phyloP scores from a whole-genome alignment of 2,797 vertebrate species.

The Sebastes melanostomus region DNA sequence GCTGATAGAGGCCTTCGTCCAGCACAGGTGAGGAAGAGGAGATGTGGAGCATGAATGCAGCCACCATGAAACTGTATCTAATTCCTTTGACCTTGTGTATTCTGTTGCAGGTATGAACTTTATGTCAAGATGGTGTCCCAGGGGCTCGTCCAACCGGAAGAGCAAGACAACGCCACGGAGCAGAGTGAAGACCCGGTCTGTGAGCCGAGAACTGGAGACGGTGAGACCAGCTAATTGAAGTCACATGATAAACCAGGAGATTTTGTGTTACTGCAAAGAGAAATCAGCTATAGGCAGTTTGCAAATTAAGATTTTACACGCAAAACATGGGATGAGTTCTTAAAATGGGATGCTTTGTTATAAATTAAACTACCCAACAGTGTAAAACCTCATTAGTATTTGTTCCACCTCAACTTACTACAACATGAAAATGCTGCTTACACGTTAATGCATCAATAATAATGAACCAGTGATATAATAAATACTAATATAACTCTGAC shows the following conservation, averaged over 20 bases:
- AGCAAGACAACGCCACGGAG: constrained; percentile 20
- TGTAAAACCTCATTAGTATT: no score
- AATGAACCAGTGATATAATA: no score
- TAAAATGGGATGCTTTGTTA: no score
- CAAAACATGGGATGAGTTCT: no score
- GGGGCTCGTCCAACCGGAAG: constrained; percentile 86
- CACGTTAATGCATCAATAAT: no score
- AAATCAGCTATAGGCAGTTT: neutral
- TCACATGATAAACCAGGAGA: neutral
- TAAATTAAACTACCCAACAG: no score
- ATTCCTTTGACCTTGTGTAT: neutral
- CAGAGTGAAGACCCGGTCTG: constrained; percentile 11
- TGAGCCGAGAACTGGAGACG: neutral
- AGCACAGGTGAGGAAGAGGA: constrained; percentile 85
- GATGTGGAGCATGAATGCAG: neutral
- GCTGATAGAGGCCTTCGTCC: constrained; percentile 91
- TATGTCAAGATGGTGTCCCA: constrained; percentile 87
- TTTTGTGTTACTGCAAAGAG: neutral
- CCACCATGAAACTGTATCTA: neutral
- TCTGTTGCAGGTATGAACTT: constrained; percentile 83
- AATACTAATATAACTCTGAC: no score
- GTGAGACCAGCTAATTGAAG: neutral
- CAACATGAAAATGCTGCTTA: no score
- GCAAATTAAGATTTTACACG: no score
- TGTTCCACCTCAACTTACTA: no score